A percentile compares a stretch with the other conserved stretches of the same genome.
Conservation (phyloP, 2,797 vertebrate species). For the Acipenser ruthenus region DNA sequence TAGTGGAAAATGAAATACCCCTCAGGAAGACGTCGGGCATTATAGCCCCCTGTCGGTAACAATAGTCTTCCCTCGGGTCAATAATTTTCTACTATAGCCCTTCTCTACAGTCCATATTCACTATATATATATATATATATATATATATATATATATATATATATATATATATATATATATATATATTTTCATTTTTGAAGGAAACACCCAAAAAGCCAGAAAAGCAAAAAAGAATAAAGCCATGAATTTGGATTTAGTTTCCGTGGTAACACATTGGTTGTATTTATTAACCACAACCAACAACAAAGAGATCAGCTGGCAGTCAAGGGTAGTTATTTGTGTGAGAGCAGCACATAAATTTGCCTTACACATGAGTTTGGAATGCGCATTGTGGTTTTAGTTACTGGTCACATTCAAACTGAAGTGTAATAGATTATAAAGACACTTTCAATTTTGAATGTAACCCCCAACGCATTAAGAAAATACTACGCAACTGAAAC, state of each 20-base stretch:
- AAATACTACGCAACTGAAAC: background rate
- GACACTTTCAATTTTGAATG: conserved; percentile 1
- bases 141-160: too few species aligned
- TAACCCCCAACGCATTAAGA: background rate
- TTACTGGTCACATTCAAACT: conserved; percentile 1
- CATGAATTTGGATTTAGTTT: background rate
- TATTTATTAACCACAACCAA: conserved; percentile 1
- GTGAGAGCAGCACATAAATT: background rate
- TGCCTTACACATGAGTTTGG: background rate
- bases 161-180: too few species aligned
- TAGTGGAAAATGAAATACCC: too few species aligned
- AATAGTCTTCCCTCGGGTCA: too few species aligned
- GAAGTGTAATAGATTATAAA: background rate
- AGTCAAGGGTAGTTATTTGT: background rate
- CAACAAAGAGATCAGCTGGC: background rate
- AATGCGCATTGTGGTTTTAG: background rate
- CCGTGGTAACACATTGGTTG: background rate
- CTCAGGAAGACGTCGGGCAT: too few species aligned
- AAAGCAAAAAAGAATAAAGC: too few species aligned
- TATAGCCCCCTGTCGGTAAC: too few species aligned
- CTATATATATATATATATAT: too few species aligned
- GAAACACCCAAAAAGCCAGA: too few species aligned
- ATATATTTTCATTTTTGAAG: too few species aligned
- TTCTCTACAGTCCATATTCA: too few species aligned
- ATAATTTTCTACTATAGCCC: too few species aligned